phyloP scores from a whole-genome alignment of 2,113 vertebrate genomes.

The Thamnaconus septentrionalis region DNA sequence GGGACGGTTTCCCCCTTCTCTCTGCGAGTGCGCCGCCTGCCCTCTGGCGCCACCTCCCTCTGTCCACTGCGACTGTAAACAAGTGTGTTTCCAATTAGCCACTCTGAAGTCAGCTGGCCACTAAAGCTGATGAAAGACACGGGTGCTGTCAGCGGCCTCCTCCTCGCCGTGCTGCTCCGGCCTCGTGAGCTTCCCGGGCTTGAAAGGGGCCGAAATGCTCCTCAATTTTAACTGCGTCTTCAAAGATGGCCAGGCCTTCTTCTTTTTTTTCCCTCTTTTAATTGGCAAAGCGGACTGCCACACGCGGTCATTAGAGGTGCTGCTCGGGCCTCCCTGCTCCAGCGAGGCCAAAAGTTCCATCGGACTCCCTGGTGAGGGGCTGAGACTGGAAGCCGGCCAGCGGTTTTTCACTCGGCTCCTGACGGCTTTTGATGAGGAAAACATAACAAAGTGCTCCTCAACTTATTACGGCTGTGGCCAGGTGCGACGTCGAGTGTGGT shows the following conservation, averaged over 20 bases:
- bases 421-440: constrained; percentile 44
- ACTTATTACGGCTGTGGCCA: constrained; percentile 44
- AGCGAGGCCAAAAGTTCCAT: constrained; percentile 24
- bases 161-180: neutral
- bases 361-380: constrained; percentile 12
- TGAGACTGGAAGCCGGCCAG: neutral
- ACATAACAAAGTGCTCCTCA: constrained; percentile 43
- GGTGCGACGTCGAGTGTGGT: constrained; percentile 15
- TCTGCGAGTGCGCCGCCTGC: constrained; percentile 20
- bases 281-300: constrained; percentile 47
- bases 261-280: constrained; percentile 7
- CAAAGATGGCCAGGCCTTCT: constrained; percentile 33
- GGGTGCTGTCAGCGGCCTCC: constrained; percentile 25
- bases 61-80: constrained; percentile 45
- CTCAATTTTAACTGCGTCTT: constrained; percentile 50
- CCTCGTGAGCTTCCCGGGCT: constrained; percentile 14
- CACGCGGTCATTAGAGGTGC: constrained; percentile 31
- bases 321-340: constrained; percentile 25
- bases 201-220: constrained; percentile 34
- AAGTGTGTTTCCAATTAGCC: constrained; percentile 67
- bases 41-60: constrained; percentile 26
- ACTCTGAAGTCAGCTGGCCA: constrained; percentile 35
- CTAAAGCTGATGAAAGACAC: constrained; percentile 44
- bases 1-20: constrained; percentile 10
- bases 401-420: constrained; percentile 4